Conservation (phyloP, 2,113 vertebrate genomes). For the Prunella fulvescens region DNA sequence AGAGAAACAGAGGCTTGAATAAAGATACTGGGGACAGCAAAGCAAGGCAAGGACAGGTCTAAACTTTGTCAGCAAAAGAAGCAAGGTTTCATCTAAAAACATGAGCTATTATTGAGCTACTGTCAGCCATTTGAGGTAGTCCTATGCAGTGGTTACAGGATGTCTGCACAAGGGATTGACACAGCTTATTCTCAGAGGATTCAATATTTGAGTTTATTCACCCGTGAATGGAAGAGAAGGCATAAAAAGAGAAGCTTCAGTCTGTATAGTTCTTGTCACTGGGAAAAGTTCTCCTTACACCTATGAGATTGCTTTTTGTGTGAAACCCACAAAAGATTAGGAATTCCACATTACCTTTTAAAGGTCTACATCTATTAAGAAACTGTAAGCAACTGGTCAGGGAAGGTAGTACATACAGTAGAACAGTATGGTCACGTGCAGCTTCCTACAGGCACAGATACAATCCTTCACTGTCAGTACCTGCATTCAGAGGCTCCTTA, state of each 20-base stretch:
- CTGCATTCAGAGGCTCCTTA: not conserved
- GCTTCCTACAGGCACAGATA: not conserved
- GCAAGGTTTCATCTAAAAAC: not conserved
- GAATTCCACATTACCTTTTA: not conserved
- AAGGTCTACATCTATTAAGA: not conserved
- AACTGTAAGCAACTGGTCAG: not conserved
- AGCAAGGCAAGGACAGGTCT: not conserved
- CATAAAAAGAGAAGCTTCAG: not conserved
- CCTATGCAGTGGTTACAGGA: not conserved
- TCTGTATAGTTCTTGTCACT: not conserved
- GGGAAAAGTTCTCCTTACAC: not conserved
- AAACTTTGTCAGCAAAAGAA: not conserved
- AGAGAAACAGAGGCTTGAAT: not conserved
- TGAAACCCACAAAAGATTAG: not conserved
- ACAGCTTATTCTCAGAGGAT: not conserved
- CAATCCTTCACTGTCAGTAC: not conserved
- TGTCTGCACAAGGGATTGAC: not conserved
- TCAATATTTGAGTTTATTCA: not conserved
- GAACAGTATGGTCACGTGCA: not conserved
- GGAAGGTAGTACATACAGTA: not conserved
- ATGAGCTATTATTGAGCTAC: not conserved
- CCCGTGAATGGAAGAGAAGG: not conserved
- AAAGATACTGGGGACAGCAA: not conserved
- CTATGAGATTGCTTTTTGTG: not conserved
- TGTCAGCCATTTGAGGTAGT: not conserved